phyloP scores from a whole-genome alignment of 2,113 vertebrate species.

The Elgaria multicarinata region DNA sequence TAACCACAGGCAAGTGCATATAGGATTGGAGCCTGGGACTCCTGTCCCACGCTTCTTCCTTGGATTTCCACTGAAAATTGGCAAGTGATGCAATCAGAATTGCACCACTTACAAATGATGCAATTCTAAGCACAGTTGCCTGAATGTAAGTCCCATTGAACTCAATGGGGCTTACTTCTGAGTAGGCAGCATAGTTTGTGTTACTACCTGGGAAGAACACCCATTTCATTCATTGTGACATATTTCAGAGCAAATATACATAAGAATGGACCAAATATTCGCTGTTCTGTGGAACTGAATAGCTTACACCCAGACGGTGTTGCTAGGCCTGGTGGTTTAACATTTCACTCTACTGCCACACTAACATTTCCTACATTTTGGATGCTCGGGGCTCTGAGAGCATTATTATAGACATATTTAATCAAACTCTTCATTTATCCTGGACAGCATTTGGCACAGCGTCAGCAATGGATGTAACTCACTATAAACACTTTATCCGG shows the following conservation, averaged over 20 bases:
- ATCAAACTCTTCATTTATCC: conserved; percentile 51
- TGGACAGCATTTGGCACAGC: conserved; percentile 50
- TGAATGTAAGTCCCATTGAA: too few relatives aligned
- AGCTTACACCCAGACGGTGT: not conserved
- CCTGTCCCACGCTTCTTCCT: not conserved
- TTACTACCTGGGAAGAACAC: too few relatives aligned
- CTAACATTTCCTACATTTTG: conserved; percentile 41
- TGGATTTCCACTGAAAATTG: not conserved
- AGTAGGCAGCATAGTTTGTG: too few relatives aligned
- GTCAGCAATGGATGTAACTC: conserved; percentile 39
- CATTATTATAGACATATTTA: conserved; percentile 58
- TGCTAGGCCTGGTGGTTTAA: not conserved
- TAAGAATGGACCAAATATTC: not conserved
- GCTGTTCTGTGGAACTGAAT: not conserved
- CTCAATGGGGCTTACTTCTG: too few relatives aligned
- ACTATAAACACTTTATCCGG: conserved; percentile 48
- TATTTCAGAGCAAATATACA: not conserved
- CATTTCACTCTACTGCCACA: conserved; percentile 13
- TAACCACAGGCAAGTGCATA: not conserved
- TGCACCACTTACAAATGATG: too few relatives aligned
- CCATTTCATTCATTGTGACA: too few relatives aligned
- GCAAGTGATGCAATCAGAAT: too few relatives aligned
- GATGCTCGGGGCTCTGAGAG: conserved; percentile 43
- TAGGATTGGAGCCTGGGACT: not conserved
- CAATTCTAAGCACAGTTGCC: too few relatives aligned